Percentiles rank a stretch among this genome's conserved stretches.
phyloP scores from a whole-genome alignment of 1,140 invertebrate genomes.

The Formica exsecta region DNA sequence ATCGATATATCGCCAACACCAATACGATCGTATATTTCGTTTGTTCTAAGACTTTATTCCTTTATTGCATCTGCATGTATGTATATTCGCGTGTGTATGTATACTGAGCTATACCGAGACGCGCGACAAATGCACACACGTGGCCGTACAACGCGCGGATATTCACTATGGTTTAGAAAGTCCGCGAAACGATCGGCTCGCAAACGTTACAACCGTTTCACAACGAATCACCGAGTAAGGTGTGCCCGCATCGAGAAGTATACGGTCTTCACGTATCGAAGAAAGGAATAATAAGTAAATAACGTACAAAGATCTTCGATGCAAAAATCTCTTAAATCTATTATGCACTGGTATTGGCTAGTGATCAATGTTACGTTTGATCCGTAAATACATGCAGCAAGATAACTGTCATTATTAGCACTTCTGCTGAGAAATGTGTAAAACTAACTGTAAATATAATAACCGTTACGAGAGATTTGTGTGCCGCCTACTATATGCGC shows the following conservation, averaged over 20 bases:
- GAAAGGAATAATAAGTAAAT: conserved; percentile 14
- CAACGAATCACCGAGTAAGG: conserved; percentile 67
- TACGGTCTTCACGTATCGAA: conserved; percentile 24
- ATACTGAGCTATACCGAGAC: background rate
- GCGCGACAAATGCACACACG: conserved; percentile 58
- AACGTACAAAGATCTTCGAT: background rate
- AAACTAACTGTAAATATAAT: conserved; percentile 55
- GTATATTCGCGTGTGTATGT: background rate
- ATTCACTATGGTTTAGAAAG: conserved; percentile 73
- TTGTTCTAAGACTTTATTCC: conserved; percentile 5
- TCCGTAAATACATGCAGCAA: background rate
- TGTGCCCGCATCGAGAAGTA: conserved; percentile 37
- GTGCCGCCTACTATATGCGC: conserved; percentile 22
- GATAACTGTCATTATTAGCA: conserved; percentile 48
- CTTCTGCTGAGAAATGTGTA: conserved; percentile 40
- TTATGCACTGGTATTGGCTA: background rate
- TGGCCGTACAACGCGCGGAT: conserved; percentile 46
- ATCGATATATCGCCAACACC: conserved; percentile 4
- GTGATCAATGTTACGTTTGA: background rate
- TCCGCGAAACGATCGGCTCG: conserved; percentile 72
- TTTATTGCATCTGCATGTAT: conserved; percentile 17
- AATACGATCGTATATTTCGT: conserved; percentile 7
- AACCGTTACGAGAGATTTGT: conserved; percentile 57
- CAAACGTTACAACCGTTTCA: conserved; percentile 74
- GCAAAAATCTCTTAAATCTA: background rate